Conservation (phyloP, 2,888 invertebrate genomes). For the Harpalus rubripes region DNA sequence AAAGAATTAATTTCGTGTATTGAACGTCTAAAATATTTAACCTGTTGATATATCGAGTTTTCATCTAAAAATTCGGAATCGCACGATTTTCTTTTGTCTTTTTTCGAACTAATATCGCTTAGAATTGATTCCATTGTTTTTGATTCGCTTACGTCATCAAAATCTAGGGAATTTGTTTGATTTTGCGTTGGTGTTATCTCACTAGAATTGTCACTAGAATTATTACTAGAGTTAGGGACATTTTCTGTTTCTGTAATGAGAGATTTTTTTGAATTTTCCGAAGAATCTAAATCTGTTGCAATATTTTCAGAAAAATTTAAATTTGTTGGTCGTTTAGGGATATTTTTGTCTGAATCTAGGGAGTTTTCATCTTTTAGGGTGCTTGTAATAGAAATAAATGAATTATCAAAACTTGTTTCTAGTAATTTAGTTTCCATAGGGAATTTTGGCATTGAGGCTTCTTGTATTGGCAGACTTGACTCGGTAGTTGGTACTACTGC, state of each 20-base stretch:
- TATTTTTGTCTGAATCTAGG: slow-evolving; percentile 4
- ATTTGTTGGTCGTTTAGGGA: slow-evolving; percentile 13
- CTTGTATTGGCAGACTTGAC: slow-evolving; percentile 80
- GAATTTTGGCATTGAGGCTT: slow-evolving; percentile 79
- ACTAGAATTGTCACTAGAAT: slow-evolving; percentile 58
- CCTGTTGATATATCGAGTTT: slow-evolving; percentile 85
- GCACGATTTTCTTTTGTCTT: slow-evolving; percentile 74
- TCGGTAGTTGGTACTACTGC: slow-evolving; percentile 80
- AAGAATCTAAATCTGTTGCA: slow-evolving; percentile 40
- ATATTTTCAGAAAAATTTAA: background rate
- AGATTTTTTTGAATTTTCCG: slow-evolving; percentile 58
- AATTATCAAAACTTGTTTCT: slow-evolving; percentile 81
- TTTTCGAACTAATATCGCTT: slow-evolving; percentile 11
- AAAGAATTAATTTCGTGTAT: slow-evolving; percentile 87
- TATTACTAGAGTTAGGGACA: slow-evolving; percentile 72
- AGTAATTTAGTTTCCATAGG: slow-evolving; percentile 70
- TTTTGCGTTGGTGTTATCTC: background rate
- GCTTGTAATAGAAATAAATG: slow-evolving; percentile 72
- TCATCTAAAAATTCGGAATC: slow-evolving; percentile 74
- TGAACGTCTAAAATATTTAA: slow-evolving; percentile 86
- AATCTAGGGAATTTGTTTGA: background rate
- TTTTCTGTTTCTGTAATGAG: slow-evolving; percentile 74
- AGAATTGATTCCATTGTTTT: slow-evolving; percentile 5
- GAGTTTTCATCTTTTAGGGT: slow-evolving; percentile 49
- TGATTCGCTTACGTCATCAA: background rate